Evolutionary conservation across 1,140 invertebrate genomes (phyloP).

Genomic region (Papilio machaon): DNA sequence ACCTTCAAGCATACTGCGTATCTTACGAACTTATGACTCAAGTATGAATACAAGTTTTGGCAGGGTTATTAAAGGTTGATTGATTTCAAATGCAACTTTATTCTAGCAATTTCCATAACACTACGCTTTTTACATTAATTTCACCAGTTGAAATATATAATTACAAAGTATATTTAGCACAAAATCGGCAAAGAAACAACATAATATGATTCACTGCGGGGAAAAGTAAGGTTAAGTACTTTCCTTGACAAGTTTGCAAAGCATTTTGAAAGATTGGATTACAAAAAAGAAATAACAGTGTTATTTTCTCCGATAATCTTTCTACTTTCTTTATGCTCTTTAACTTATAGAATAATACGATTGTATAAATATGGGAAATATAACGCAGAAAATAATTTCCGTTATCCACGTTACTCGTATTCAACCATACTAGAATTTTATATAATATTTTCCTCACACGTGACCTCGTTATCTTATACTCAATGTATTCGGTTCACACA

Average conservation of each 20-base stretch:
- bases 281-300: too few relatives aligned
- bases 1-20: background rate
- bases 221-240: too few relatives aligned
- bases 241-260: too few relatives aligned
- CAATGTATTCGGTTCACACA: background rate
- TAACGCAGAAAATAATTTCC: background rate
- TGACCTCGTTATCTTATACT: background rate
- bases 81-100: background rate
- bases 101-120: background rate
- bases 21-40: background rate
- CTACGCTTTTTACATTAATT: too few relatives aligned
- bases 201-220: too few relatives aligned
- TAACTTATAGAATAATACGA: too few relatives aligned
- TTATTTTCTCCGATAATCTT: too few relatives aligned
- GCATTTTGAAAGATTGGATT: too few relatives aligned
- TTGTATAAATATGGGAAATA: background rate
- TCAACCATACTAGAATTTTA: background rate
- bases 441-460: background rate
- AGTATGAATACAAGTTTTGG: slow-evolving; percentile 2
- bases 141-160: too few relatives aligned
- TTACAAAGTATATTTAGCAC: too few relatives aligned
- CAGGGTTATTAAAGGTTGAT: background rate
- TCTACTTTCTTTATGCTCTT: too few relatives aligned
- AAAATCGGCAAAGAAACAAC: too few relatives aligned
- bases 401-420: background rate